Evolutionary conservation across 2,888 invertebrate species (phyloP).

Genomic region (Andricus quercusramuli): DNA sequence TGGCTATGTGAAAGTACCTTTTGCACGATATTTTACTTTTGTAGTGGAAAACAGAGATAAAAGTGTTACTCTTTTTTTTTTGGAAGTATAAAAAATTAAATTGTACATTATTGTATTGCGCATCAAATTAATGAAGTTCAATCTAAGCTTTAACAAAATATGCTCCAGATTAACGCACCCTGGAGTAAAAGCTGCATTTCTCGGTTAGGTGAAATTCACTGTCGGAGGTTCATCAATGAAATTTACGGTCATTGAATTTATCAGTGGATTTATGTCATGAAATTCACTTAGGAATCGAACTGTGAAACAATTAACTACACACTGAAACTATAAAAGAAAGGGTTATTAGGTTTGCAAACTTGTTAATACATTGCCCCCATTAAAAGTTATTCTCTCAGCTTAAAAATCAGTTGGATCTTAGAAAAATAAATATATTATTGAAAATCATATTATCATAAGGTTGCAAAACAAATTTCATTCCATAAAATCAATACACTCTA

Average conservation of each 20-base stretch:
- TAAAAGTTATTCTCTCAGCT: neutral
- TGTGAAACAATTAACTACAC: neutral
- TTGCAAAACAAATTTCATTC: no score
- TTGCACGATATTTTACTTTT: slow-evolving; percentile 17
- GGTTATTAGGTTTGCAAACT: neutral
- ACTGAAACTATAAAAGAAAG: neutral
- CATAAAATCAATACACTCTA: no score
- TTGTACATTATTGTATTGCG: neutral
- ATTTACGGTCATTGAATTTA: slow-evolving; percentile 23
- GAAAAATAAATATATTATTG: neutral
- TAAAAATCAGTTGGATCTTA: neutral
- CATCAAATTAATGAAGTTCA: slow-evolving; percentile 1
- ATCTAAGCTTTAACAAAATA: slow-evolving; percentile 10
- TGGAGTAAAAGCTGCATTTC: neutral
- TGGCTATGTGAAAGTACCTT: slow-evolving; percentile 21
- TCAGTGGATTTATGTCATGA: slow-evolving; percentile 18
- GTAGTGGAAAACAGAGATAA: slow-evolving; percentile 2
- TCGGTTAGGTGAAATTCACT: slow-evolving; percentile 1
- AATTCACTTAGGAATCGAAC: neutral
- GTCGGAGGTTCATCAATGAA: slow-evolving; percentile 18
- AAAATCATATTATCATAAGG: no score
- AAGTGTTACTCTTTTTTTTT: slow-evolving; percentile 5
- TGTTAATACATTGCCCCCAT: neutral
- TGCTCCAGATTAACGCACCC: neutral
- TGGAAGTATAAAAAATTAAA: neutral